These are phyloP conservation scores for Dendrolimus punctatus DNA, from an alignment of 1,140 invertebrate genomes.

Conservation along the genomic window DNA sequence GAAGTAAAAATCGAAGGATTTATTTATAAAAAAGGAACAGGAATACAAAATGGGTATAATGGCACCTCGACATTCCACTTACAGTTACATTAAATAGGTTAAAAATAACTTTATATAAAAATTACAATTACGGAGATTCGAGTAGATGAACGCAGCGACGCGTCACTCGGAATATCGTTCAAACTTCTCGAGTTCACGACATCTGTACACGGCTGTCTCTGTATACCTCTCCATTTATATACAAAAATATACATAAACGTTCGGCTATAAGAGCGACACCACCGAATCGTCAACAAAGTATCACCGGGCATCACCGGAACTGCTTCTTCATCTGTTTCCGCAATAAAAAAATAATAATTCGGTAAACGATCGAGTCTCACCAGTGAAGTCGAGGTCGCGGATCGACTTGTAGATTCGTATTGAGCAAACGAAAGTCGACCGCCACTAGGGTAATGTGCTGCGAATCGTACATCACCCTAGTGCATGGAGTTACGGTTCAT, in stretches of 20 bases:
- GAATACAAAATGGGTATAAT: conserved; percentile 57
- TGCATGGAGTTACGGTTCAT: too few relatives aligned
- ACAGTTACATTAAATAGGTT: conserved; percentile 47
- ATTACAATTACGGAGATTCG: conserved; percentile 65
- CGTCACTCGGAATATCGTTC: conserved; percentile 12
- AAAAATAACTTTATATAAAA: conserved; percentile 62
- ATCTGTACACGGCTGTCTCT: conserved; percentile 57
- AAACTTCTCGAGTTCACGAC: conserved; percentile 32
- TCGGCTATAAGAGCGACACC: conserved; percentile 28
- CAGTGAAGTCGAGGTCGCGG: not conserved
- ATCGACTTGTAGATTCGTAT: conserved; percentile 13
- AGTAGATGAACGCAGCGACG: conserved; percentile 39
- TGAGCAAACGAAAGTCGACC: conserved; percentile 24
- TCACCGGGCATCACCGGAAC: conserved; percentile 22
- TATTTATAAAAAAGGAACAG: conserved; percentile 21
- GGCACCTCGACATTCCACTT: conserved; percentile 62
- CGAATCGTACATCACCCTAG: too few relatives aligned
- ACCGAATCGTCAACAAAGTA: conserved; percentile 20
- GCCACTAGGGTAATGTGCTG: too few relatives aligned
- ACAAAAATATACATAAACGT: conserved; percentile 70
- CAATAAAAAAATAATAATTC: conserved; percentile 57
- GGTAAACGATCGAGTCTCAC: conserved; percentile 9
- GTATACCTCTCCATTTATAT: conserved; percentile 62
- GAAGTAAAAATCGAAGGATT: conserved; percentile 20
- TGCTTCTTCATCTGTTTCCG: conserved; percentile 22